phyloP scores from a whole-genome alignment of 2,888 invertebrate species.

The Nineta flava region DNA sequence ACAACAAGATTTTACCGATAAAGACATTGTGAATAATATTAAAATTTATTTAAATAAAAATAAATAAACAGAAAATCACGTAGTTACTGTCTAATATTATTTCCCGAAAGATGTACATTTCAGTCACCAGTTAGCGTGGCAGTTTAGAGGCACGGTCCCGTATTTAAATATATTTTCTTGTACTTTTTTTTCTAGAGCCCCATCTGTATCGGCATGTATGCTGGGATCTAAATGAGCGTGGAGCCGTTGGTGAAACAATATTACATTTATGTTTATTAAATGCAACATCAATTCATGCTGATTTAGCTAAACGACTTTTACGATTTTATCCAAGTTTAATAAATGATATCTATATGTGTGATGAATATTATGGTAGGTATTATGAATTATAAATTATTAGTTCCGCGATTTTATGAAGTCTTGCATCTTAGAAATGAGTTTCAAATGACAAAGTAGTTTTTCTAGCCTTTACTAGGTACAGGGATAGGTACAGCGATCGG shows the following conservation, averaged over 20 bases:
- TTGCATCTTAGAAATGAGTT: too few relatives aligned
- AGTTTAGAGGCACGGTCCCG: too few relatives aligned
- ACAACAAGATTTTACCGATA: too few relatives aligned
- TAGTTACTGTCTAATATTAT: too few relatives aligned
- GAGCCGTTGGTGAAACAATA: slow-evolving; percentile 91
- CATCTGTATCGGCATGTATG: slow-evolving; percentile 69
- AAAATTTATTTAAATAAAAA: too few relatives aligned
- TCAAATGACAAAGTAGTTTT: too few relatives aligned
- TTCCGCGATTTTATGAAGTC: too few relatives aligned
- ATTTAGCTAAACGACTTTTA: slow-evolving; percentile 81
- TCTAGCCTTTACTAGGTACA: not conserved
- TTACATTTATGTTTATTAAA: slow-evolving; percentile 85
- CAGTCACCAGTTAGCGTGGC: too few relatives aligned
- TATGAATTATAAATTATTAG: not conserved
- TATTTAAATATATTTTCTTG: slow-evolving; percentile 19
- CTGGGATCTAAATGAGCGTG: slow-evolving; percentile 82
- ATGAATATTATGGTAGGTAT: slow-evolving; percentile 83
- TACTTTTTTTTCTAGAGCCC: slow-evolving; percentile 31
- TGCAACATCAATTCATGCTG: slow-evolving; percentile 80
- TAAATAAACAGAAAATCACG: too few relatives aligned
- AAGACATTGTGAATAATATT: too few relatives aligned
- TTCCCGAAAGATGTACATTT: too few relatives aligned
- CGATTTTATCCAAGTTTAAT: slow-evolving; percentile 89
- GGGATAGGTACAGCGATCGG: not conserved
- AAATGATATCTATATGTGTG: slow-evolving; percentile 88